Conservation (phyloP, 2,113 vertebrate species). For the Thermophis baileyi region DNA sequence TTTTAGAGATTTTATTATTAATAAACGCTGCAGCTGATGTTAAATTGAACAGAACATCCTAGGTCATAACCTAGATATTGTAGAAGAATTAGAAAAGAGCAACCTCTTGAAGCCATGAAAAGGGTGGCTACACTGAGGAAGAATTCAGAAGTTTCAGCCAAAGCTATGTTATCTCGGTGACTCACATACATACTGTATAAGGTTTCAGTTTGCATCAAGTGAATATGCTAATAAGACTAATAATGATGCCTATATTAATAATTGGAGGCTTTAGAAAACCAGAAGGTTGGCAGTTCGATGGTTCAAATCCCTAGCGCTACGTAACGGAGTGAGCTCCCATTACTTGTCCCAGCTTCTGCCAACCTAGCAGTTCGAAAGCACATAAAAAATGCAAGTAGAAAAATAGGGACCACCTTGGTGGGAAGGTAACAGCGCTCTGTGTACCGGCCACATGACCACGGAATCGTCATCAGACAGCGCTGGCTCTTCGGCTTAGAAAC, state of each 20-base stretch:
- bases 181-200: not conserved
- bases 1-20: not conserved
- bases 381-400: too few relatives aligned
- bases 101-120: not conserved
- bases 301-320: too few relatives aligned
- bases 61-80: not conserved
- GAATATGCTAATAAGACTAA: not conserved
- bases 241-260: not conserved
- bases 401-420: too few relatives aligned
- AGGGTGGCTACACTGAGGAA: not conserved
- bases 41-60: not conserved
- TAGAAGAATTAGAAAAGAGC: not conserved
- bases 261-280: too few relatives aligned
- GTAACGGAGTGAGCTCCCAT: too few relatives aligned
- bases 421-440: too few relatives aligned
- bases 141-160: not conserved
- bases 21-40: not conserved
- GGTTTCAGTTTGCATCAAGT: not conserved
- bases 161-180: not conserved
- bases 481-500: too few relatives aligned
- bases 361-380: too few relatives aligned
- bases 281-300: too few relatives aligned
- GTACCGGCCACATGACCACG: too few relatives aligned
- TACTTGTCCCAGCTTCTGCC: too few relatives aligned
- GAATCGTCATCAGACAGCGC: too few relatives aligned